phyloP scores from a whole-genome alignment of 2,113 vertebrate genomes.

The Macrotis lagotis region DNA sequence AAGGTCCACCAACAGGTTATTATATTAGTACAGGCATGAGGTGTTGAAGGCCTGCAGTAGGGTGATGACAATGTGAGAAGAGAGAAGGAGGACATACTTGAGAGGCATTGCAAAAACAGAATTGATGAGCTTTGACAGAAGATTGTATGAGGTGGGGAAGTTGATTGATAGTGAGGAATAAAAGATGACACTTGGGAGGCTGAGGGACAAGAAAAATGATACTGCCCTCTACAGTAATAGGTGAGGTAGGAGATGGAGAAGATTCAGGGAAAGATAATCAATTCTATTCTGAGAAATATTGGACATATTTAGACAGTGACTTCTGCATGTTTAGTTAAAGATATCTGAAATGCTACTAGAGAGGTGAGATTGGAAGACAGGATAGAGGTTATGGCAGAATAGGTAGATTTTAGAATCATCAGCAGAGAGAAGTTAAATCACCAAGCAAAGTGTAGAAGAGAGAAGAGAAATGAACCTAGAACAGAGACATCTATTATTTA shows the following conservation, averaged over 20 bases:
- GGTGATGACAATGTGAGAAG: neutral
- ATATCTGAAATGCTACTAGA: neutral
- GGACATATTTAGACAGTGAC: neutral
- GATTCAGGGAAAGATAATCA: neutral
- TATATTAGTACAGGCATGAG: neutral
- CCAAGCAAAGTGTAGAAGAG: neutral
- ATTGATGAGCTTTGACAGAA: neutral
- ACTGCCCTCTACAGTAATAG: neutral
- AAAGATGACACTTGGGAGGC: neutral
- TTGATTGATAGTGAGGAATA: neutral
- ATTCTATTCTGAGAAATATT: neutral
- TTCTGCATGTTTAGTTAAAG: neutral
- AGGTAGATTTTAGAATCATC: neutral
- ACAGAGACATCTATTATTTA: neutral
- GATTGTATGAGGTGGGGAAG: neutral
- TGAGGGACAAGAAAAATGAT: neutral
- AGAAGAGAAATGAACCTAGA: neutral
- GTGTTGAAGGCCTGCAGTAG: neutral
- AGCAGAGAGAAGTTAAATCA: neutral
- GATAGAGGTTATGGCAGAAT: neutral
- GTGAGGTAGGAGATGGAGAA: neutral
- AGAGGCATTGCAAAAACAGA: neutral
- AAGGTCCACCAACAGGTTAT: neutral
- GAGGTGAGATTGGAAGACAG: neutral
- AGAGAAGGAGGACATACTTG: neutral